Evolutionary conservation across 2,888 invertebrate genomes (phyloP).

Genomic region (Yponomeuta malinellus): DNA sequence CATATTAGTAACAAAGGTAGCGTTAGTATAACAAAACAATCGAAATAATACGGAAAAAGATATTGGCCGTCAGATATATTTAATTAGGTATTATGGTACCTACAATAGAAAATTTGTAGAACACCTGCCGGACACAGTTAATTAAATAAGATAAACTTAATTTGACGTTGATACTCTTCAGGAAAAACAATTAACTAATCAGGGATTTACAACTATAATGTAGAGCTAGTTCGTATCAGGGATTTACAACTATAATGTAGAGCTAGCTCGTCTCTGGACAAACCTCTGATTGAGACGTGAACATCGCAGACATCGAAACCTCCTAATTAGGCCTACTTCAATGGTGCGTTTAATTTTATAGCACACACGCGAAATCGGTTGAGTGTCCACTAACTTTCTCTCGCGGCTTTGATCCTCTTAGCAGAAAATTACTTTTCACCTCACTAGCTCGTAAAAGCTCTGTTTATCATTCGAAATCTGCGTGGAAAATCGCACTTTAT

Average conservation of each 20-base stretch:
- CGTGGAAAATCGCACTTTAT: no score
- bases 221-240: not conserved
- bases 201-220: not conserved
- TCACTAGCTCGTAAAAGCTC: no score
- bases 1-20: no score
- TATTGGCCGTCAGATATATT: no score
- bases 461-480: no score
- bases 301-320: not conserved
- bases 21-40: no score
- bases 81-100: no score
- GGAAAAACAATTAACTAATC: not conserved
- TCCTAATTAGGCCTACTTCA: not conserved
- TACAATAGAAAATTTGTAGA: no score
- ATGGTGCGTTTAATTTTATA: not conserved
- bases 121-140: no score
- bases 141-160: no score
- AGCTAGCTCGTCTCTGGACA: not conserved
- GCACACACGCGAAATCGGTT: constrained; percentile 1
- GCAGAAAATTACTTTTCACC: not conserved
- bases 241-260: not conserved
- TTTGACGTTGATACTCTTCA: not conserved
- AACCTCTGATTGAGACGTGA: not conserved
- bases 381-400: not conserved
- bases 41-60: no score
- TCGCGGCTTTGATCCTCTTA: not conserved